Conservation (phyloP, 2,113 vertebrate genomes). For the Aviceda subcristata region DNA sequence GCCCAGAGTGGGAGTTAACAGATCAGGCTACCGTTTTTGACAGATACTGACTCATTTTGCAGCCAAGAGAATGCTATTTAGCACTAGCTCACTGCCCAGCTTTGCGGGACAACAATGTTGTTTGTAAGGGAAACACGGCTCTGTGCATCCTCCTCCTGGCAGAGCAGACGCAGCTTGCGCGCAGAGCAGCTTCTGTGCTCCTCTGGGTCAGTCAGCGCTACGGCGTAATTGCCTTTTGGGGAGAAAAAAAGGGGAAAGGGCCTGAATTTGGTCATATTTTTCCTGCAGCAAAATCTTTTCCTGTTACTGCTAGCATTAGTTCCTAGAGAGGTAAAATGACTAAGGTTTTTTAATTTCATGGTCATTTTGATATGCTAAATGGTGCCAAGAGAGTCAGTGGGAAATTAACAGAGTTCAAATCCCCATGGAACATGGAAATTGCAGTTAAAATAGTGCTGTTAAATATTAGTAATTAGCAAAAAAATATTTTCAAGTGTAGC, state of each 20-base stretch:
- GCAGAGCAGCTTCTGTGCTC: background rate
- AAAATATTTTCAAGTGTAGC: constrained; percentile 23
- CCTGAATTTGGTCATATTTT: background rate
- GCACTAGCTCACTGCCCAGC: background rate
- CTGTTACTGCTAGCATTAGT: background rate
- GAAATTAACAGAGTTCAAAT: constrained; percentile 23
- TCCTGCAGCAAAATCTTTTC: background rate
- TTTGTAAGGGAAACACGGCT: background rate
- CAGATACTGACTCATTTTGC: background rate
- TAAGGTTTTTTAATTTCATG: constrained; percentile 15
- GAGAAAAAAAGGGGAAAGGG: background rate
- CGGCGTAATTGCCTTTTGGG: background rate
- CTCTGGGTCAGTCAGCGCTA: background rate
- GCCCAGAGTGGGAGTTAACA: background rate
- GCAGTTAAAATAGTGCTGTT: constrained; percentile 13
- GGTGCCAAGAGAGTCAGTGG: background rate
- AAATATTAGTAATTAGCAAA: constrained; percentile 39
- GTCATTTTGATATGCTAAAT: constrained; percentile 34
- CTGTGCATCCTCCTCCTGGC: background rate
- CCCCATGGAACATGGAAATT: background rate
- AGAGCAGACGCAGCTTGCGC: background rate
- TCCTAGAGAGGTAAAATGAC: background rate
- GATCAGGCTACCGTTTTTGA: background rate
- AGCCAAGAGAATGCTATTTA: background rate
- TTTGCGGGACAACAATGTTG: background rate